Base-by-base conservation (phyloP, 2,797 vertebrate species). In the Enteromius thamalakanensis region DNA sequence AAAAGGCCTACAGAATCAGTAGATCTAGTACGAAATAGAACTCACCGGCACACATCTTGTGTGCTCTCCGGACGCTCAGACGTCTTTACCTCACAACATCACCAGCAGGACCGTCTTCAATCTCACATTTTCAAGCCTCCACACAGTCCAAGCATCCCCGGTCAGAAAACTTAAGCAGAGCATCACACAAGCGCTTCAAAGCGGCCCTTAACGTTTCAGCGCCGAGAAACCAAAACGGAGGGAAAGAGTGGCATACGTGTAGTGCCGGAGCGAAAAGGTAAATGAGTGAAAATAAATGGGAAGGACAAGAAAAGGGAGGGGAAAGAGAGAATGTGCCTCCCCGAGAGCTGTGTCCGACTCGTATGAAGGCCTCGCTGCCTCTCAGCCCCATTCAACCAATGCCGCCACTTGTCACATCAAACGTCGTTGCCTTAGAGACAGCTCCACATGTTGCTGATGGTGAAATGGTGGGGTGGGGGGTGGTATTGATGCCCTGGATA, bases 391-490 rank as follows among this genome's bases (percentile, higher is more conserved):
- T 91, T 89, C 88, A 84, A 78, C 62, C 29, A 83, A 81, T 90
- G 60, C 87, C 88, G 88, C 87, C 90, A 90, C 89, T 91, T 90
- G 89, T 87, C 90, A 92, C 87, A 92, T 91, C 90, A 92, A 91
- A 93, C 89, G 85, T 75, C 84, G 93, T 91, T 92, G 87, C 91
- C 92, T 86, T 91, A 90, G 92, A 72, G 62, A 93, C 92, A 3
- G 34, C 89, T 90, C 88, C 83, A 90, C 88, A 86, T 86, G 90
- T 90, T 92, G 87, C 90, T 90, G 89, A 92, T 84, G 86, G 86
- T 78, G 86, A 83, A 86, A 84, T 53, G 76, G 62, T 67, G 70
- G 51, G 80, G 75, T 72, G 72, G 86, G 84, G 84, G 69, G 45
- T 75, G 74, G 60, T 64, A 78, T 65, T 81, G 84, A 86, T 69